Evolutionary conservation across 2,113 vertebrate species (phyloP).

Genomic region (Mastomys coucha): DNA sequence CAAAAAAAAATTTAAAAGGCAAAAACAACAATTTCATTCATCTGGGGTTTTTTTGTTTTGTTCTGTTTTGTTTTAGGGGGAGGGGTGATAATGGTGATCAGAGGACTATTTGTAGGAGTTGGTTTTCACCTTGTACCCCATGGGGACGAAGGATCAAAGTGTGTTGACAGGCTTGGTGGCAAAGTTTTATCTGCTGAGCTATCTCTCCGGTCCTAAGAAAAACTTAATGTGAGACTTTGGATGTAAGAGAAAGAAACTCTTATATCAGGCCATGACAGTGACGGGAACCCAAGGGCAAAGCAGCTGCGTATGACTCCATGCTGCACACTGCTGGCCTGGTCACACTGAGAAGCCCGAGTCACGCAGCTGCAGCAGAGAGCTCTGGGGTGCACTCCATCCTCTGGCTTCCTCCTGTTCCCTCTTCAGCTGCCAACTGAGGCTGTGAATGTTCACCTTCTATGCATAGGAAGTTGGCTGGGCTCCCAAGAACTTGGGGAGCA

Average conservation of each 20-base stretch:
- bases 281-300: not conserved
- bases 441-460: not conserved
- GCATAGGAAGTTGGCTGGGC: not conserved
- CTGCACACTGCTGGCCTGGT: not conserved
- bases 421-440: not conserved
- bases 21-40: too few species aligned
- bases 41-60: too few species aligned
- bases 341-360: not conserved
- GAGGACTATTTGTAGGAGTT: not conserved
- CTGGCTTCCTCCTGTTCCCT: not conserved
- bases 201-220: not conserved
- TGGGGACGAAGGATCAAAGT: too few species aligned
- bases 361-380: not conserved
- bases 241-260: conserved; percentile 16
- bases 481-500: not conserved
- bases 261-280: not conserved
- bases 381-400: not conserved
- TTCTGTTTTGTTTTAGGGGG: too few species aligned
- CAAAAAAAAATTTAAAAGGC: too few species aligned
- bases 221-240: not conserved
- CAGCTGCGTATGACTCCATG: not conserved
- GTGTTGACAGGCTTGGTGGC: not conserved
- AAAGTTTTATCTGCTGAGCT: not conserved
- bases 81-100: not conserved
- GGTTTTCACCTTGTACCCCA: not conserved